These are phyloP conservation scores for Chitala chitala DNA, from an alignment of 2,113 vertebrate genomes.

Conservation along the genomic window DNA sequence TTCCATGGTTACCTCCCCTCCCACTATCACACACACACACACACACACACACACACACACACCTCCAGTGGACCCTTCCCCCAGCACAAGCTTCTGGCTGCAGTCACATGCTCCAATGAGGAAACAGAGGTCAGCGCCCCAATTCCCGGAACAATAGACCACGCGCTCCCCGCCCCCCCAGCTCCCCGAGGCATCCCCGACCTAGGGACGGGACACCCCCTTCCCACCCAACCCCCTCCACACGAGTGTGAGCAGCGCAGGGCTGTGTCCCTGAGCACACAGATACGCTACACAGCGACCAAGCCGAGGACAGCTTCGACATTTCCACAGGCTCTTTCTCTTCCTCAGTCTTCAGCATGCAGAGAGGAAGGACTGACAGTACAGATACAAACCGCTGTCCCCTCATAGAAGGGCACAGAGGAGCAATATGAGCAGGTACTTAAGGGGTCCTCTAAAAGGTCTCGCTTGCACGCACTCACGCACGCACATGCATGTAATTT, in stretches of 20 bases:
- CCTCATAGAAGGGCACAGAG: too few relatives aligned
- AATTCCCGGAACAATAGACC: slow-evolving; percentile 43
- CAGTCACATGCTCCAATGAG: slow-evolving; percentile 37
- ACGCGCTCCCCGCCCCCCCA: slow-evolving; percentile 35
- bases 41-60: not conserved
- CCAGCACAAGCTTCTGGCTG: slow-evolving; percentile 31
- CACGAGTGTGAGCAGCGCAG: too few relatives aligned
- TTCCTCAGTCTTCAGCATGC: too few relatives aligned
- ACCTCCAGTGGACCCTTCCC: not conserved
- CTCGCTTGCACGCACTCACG: slow-evolving; percentile 9
- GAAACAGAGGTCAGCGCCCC: slow-evolving; percentile 44
- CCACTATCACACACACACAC: not conserved
- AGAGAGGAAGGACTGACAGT: too few relatives aligned
- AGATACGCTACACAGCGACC: too few relatives aligned
- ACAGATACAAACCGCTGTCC: too few relatives aligned
- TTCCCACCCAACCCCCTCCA: not conserved
- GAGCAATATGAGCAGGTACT: too few relatives aligned
- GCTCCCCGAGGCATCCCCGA: slow-evolving; percentile 36
- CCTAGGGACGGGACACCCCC: slow-evolving; percentile 16
- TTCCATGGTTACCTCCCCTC: too few relatives aligned
- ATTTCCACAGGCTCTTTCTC: too few relatives aligned
- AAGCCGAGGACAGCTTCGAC: too few relatives aligned
- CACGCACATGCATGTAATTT: slow-evolving; percentile 10
- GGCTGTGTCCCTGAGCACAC: too few relatives aligned
- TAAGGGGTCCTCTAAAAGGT: too few relatives aligned